phyloP scores from a whole-genome alignment of 2,797 vertebrate genomes.

The Balearica regulorum region DNA sequence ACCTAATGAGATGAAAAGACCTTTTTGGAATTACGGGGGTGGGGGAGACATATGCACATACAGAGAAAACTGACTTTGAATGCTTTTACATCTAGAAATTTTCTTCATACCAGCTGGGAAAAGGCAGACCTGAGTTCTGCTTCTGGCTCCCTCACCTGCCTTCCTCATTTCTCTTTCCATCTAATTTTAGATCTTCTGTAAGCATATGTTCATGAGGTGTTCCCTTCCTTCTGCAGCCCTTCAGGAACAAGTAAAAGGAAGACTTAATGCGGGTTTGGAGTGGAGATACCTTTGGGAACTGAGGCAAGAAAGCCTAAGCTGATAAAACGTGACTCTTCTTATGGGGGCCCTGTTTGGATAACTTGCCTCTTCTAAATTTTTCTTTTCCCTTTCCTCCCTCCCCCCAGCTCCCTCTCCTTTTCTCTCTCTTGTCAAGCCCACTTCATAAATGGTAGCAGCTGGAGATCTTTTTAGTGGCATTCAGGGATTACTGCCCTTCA shows the following conservation, averaged over 20 bases:
- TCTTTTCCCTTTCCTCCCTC: slow-evolving; percentile 8
- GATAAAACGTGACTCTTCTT: slow-evolving; percentile 66
- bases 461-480: slow-evolving; percentile 78
- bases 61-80: slow-evolving; percentile 2
- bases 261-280: slow-evolving; percentile 25
- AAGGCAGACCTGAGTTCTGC: background rate
- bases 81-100: slow-evolving; percentile 36
- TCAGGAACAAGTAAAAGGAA: slow-evolving; percentile 42
- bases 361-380: slow-evolving; percentile 70
- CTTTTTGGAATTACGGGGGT: slow-evolving; percentile 77
- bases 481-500: slow-evolving; percentile 85
- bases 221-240: background rate
- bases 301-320: slow-evolving; percentile 68
- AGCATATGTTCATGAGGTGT: background rate
- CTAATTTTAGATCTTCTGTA: background rate
- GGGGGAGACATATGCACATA: background rate
- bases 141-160: slow-evolving; percentile 16
- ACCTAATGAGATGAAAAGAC: slow-evolving; percentile 95
- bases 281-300: slow-evolving; percentile 56
- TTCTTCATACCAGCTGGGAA: background rate
- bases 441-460: slow-evolving; percentile 85
- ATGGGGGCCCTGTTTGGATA: slow-evolving; percentile 71
- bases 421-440: slow-evolving; percentile 68
- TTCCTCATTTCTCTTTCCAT: background rate
- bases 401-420: slow-evolving; percentile 25